Base-by-base conservation (phyloP, 2,888 invertebrate genomes). In the Tigriopus californicus region DNA sequence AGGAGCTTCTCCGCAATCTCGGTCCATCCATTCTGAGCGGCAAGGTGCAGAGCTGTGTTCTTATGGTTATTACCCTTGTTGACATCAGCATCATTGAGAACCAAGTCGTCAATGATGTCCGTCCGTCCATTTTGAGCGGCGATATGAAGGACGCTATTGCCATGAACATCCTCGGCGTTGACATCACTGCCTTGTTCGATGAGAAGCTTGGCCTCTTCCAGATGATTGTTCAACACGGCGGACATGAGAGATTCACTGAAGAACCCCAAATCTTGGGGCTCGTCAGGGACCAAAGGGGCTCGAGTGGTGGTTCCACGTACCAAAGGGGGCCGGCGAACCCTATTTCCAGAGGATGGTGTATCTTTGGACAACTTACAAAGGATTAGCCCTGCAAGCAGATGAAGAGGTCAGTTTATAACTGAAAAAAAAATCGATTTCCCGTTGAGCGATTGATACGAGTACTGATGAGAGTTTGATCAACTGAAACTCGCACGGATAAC, bases 161-260 rank as follows among this genome's bases (percentile, higher is more conserved):
- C 56, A 24, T 56, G 22, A 13, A 15, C 11, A 44, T 56, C 56
- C 46, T 42, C 56, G 18, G 18, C 12, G 6, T 42, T 56, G 12
- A 56, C 56, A 56, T 56, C 56, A 56, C 22, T 46, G 18, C 56
- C 56, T 44, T 56, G 11, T 20, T 56, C 56, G 22, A 56, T 46
- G 5, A 56, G 46, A 8, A 22, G 20, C 22, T 42, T 24, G 44
- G 56, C 56, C 20, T 42, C 56, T 6, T 56, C 56, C 25, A 44
- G 11, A 20, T 56, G 25, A 11, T 25, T 46, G 25, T 56, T 56
- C n/a, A 56, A n/a, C 1, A 56, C 56, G n/a, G 18, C 20, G 10
- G 42, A 46, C 41, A 54, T 25, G 4, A 54, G 41, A 25, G 41
- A 41, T 33, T 44, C 18, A 5, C 40, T 41, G 18, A 18, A 41